Base-by-base conservation (phyloP, 2,113 vertebrate genomes). In the Istiophorus platypterus region DNA sequence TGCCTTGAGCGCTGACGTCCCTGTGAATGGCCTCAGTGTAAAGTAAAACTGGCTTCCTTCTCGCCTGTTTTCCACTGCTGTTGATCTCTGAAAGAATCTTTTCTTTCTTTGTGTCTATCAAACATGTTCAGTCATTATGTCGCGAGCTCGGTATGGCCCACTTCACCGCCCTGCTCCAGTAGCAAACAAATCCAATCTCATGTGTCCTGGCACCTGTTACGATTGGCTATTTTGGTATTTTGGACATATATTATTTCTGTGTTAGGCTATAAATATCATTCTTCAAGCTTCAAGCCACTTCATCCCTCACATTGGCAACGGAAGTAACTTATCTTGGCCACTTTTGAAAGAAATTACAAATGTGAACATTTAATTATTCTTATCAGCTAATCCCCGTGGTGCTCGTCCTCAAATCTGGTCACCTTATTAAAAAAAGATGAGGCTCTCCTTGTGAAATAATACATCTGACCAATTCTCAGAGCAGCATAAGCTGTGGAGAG, bases 1-100 rank as follows among this genome's bases (percentile, higher is more conserved):
- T 17, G 74, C 51, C 69, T 27, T 63, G 74, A 67, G 63, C 34
- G 75, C 56, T 41, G 72, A 81, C 69, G 58, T 47, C 52, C 24
- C 20, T 26, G 70, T 89, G 80, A 93, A 81, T 81, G 62, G 72
- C 59, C 20, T 73, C 87, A 86, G 58, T 93, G 84, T 87, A 26
- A 75, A 64, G 62, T 26, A 49, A 56, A 79, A 41, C 29, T 31
- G 27, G 65, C 39, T 66, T 71, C 56, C 6, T 27, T 61, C 82
- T 37, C 18, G 63, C 37, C 39, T 45, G 45, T 86, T 87, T 81
- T 61, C 49, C 71, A 34, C 72, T 68, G 18, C 31, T 76, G 71
- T 59, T 66, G 51, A 54, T 54, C 54, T 41, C 14, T 90, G 75
- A 90, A 88, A 77, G 76, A 83, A 52, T 58, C 61, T 68, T 70